These are phyloP conservation scores for Typhlomys cinereus DNA, from an alignment of 2,113 vertebrate genomes.

Conservation along the genomic window DNA sequence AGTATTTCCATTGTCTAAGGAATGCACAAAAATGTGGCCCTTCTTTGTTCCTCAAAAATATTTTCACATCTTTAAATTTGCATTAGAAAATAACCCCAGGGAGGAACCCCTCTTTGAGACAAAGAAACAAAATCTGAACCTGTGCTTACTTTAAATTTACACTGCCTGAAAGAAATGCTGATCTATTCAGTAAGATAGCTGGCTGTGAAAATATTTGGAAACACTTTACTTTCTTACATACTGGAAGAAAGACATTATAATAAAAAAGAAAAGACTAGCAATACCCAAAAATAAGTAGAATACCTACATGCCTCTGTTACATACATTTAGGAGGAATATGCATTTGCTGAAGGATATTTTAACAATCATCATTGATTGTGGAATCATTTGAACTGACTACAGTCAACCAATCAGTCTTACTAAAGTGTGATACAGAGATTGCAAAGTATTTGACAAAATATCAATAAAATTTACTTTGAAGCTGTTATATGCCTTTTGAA, in stretches of 20 bases:
- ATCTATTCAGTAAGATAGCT: not conserved
- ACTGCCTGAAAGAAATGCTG: not conserved
- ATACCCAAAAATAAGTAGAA: not conserved
- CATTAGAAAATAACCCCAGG: not conserved
- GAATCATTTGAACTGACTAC: too few relatives aligned
- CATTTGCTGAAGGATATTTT: not conserved
- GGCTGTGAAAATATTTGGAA: not conserved
- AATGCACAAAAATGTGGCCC: not conserved
- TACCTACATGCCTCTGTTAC: not conserved
- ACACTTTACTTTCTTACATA: not conserved
- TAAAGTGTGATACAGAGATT: too few relatives aligned
- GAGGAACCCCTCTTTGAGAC: not conserved
- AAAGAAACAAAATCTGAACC: not conserved
- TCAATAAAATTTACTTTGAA: not conserved
- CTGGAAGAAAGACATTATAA: not conserved
- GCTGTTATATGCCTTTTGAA: not conserved
- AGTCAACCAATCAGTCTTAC: too few relatives aligned
- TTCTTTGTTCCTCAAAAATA: constrained; percentile 11
- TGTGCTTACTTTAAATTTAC: not conserved
- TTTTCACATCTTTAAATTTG: not conserved
- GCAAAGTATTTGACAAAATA: not conserved
- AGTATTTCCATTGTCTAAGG: not conserved
- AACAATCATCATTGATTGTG: too few relatives aligned
- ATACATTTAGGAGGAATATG: not conserved
- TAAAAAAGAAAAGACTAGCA: not conserved